These are phyloP conservation scores for Orthonyx spaldingii DNA, from an alignment of 2,113 vertebrate genomes.

Conservation along the genomic window DNA sequence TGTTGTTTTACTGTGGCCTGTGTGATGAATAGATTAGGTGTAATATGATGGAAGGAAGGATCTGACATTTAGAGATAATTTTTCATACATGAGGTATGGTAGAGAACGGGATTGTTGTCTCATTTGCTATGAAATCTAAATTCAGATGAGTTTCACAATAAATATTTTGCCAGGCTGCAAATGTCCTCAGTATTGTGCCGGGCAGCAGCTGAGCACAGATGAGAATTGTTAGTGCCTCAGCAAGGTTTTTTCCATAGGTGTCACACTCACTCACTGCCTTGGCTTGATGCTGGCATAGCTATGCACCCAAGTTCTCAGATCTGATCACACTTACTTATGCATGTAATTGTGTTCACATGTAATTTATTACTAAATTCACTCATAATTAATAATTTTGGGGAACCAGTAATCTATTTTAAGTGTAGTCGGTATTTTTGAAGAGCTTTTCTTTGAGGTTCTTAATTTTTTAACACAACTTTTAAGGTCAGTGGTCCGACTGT, in stretches of 20 bases:
- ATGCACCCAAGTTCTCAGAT: neutral
- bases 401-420: conserved; percentile 21
- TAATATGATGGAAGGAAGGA: neutral
- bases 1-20: neutral
- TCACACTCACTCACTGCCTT: neutral
- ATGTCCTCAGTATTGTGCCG: neutral
- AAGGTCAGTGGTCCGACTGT: conserved; percentile 51
- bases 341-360: neutral
- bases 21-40: neutral
- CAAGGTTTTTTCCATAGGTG: neutral
- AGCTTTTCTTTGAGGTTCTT: conserved; percentile 46
- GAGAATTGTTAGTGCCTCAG: neutral
- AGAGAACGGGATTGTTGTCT: neutral
- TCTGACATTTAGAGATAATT: neutral
- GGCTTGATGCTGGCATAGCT: neutral
- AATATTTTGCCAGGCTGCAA: neutral
- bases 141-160: neutral
- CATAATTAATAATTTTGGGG: neutral
- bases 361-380: conserved; percentile 19
- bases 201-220: neutral
- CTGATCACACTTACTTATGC: neutral
- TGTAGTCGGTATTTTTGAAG: conserved; percentile 1
- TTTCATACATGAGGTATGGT: neutral
- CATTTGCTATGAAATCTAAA: conserved; percentile 6
- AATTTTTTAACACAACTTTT: conserved; percentile 67